Base-by-base conservation (phyloP, 2,797 vertebrate species). In the Xyrichtys novacula region DNA sequence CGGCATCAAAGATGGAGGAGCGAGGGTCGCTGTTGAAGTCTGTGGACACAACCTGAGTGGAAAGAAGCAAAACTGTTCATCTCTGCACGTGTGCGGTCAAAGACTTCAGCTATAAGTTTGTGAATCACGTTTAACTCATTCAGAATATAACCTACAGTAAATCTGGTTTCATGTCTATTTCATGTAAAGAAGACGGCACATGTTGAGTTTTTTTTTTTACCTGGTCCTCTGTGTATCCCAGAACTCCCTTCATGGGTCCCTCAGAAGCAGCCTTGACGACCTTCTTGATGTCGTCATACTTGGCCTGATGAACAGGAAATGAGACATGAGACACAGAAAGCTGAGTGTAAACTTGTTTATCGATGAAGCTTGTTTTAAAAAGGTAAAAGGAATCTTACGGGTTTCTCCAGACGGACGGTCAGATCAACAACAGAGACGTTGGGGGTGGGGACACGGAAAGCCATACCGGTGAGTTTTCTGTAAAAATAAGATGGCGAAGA, bases 381-480 rank as follows among this genome's bases (percentile, higher is more conserved):
- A 36, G 15, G 5, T 28, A 5, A 0, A 7, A 14, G 48, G 58
- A 59, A 0, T 92, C 95, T 86, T 66, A 97, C 96, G 11, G 96
- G 91, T 74, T 97, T 97, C 74, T 95, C 94, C 88, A 97, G 91
- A 36, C 95, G 95, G 83, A 95, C 95, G 1, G 96, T 97, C 88
- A 98, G 89, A 77, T 98, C 96, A 78, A 98, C 96, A 0, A 98
- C 96, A 0, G 96, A 98, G 47, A 98, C 96, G 0, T 98, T 98
- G 74, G 95, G 94, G 44, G 95, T 96, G 59, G 96, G 96, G 65
- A 97, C 96, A 63, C 96, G 94, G 95, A 98, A 97, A 72, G 96
- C 96, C 96, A 97, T 97, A 71, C 96, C 96, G 10, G 96, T 98
- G 53, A 96, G 92, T 83, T 97, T 98, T 69, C 96, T 97, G 81